Evolutionary conservation across 2,888 invertebrate genomes (phyloP), one percentile per base, ranked within the genome.

Genomic region (Sinohyriopsis cumingii): DNA sequence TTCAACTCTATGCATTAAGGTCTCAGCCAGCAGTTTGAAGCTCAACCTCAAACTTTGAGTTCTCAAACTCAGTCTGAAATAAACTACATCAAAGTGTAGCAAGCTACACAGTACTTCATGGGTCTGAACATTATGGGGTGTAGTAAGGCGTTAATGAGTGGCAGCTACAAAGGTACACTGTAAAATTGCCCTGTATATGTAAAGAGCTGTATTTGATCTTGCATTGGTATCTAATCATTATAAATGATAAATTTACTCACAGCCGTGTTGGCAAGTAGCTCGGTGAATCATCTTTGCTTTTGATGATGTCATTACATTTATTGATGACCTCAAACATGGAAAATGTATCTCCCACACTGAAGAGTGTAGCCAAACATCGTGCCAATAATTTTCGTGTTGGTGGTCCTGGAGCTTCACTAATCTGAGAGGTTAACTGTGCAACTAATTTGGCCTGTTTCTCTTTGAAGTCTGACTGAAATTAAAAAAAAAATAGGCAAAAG

Each of bases 311-410:
- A 92, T 99, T 99, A 91, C 99, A 99, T 84, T 96, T 95, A 91
- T 99, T 99, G 68, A 99, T 97, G 4, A 98, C 97, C 84, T 98
- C 97, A 90, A 99, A 99, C 60, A 99, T 93, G 71, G 96, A 92
- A 90, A 98, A 98, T 56, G 99, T 97, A 90, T 99, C 99, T 0
- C 99, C 99, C 22, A 99, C 97, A 73, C 96, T 96, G 91, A 98
- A 99, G 59, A 99, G 91, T 0, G 96, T 97, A 0, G 98, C 97
- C 76, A 98, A 91, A 88, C 96, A 96, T 87, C 95, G 77, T 22
- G 98, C 97, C 67, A 99, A 94, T 54, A 99, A 92, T 88, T 95
- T 94, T 53, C 99, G 92, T 1, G 98, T 97, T 6, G 99, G 97
- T 20, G 98, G 96, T 0, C 99, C 99, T 3, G 1, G 95, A 61